Conservation (phyloP, 2,888 invertebrate genomes). For the Geophilus truncorum region DNA sequence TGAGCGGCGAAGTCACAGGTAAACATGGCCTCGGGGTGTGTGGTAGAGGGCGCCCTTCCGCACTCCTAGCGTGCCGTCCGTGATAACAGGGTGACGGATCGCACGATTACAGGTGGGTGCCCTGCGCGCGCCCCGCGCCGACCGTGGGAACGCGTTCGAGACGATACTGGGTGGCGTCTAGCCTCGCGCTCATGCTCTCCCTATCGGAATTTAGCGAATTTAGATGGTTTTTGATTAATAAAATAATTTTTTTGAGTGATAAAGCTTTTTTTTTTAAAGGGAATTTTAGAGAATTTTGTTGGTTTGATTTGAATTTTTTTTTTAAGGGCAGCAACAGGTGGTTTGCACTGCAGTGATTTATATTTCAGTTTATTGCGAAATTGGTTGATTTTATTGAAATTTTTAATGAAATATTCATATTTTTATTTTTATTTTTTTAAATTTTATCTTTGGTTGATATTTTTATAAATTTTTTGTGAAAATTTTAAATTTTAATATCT, state of each 20-base stretch:
- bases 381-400: not conserved
- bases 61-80: slow-evolving; percentile 11
- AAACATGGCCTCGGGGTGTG: not conserved
- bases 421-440: not conserved
- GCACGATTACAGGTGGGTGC: slow-evolving; percentile 28
- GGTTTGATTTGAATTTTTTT: not conserved
- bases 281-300: too few relatives aligned
- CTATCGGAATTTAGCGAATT: not conserved
- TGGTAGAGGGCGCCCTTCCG: slow-evolving; percentile 10
- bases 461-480: not conserved
- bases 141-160: slow-evolving; percentile 21
- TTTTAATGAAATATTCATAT: not conserved
- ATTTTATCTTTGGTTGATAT: not conserved
- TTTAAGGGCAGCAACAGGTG: too few relatives aligned
- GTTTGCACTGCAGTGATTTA: too few relatives aligned
- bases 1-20: not conserved
- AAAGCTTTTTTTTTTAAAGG: not conserved
- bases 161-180: slow-evolving; percentile 21
- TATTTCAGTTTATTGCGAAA: not conserved
- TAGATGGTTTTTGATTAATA: not conserved
- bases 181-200: not conserved
- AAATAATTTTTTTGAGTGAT: too few relatives aligned
- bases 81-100: slow-evolving; percentile 7
- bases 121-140: not conserved
- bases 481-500: too few relatives aligned